phyloP scores from a whole-genome alignment of 2,113 vertebrate species.

The Chrysemys picta region DNA sequence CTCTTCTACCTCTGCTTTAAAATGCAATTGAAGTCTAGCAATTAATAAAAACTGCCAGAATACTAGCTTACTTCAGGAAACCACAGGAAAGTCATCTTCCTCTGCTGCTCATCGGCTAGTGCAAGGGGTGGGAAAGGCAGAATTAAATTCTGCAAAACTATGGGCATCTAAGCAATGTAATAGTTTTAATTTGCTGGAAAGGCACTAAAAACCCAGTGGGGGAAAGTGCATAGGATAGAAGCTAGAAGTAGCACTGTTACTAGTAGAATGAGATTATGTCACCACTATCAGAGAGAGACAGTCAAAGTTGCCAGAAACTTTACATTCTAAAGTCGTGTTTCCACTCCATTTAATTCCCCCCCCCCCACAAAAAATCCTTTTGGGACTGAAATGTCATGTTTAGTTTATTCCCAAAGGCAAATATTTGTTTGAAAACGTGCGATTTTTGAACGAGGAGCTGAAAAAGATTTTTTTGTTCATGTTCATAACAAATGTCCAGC shows the following conservation, averaged over 20 bases:
- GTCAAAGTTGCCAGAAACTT: rapidly evolving
- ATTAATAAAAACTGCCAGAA: rapidly evolving
- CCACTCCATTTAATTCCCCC: neutral
- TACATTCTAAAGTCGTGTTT: neutral
- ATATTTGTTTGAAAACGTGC: neutral
- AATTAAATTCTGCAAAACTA: neutral
- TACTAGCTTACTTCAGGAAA: neutral
- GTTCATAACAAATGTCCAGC: neutral
- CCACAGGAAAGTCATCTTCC: neutral
- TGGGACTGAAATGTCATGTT: rapidly evolving
- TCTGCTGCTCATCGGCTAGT: neutral
- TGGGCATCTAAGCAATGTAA: neutral
- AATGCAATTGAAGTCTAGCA: neutral
- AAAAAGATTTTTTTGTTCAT: too few species aligned
- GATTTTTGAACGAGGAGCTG: rapidly evolving
- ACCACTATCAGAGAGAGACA: neutral
- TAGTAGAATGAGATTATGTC: too few species aligned
- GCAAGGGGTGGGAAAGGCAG: neutral
- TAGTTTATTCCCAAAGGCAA: neutral
- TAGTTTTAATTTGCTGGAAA: neutral
- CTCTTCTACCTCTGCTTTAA: neutral
- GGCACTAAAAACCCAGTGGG: neutral
- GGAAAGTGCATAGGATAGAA: neutral
- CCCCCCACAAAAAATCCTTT: neutral
- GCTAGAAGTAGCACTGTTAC: neutral